phyloP scores from a whole-genome alignment of 2,113 vertebrate species.

The Etheostoma cragini region DNA sequence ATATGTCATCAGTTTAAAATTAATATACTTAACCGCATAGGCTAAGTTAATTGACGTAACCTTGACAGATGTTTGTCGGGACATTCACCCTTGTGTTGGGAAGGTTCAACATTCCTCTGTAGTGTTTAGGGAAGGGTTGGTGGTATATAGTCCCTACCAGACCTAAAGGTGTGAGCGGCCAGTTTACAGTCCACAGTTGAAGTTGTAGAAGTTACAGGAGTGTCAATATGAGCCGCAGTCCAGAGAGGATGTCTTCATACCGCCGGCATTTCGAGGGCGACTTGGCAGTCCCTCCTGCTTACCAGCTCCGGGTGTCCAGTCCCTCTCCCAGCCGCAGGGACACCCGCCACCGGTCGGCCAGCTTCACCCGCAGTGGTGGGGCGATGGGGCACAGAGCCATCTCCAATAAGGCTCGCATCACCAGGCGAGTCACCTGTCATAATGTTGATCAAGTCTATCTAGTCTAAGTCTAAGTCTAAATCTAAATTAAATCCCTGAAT shows the following conservation, averaged over 20 bases:
- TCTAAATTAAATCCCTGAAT: too few relatives aligned
- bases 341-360: conserved; percentile 76
- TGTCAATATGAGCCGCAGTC: conserved; percentile 81
- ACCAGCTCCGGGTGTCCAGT: conserved; percentile 74
- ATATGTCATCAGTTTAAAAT: conserved; percentile 11
- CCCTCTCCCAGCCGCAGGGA: conserved; percentile 77
- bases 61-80: conserved; percentile 76
- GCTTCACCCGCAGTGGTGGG: conserved; percentile 64
- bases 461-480: background rate
- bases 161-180: conserved; percentile 12
- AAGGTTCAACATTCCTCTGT: conserved; percentile 81
- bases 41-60: conserved; percentile 63
- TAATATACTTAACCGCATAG: conserved; percentile 53
- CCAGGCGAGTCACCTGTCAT: conserved; percentile 64
- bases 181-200: conserved; percentile 10
- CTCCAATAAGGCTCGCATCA: conserved; percentile 70
- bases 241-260: conserved; percentile 85
- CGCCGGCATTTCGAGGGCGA: conserved; percentile 82
- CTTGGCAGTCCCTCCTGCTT: conserved; percentile 23
- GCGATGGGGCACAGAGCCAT: conserved; percentile 56
- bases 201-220: conserved; percentile 8
- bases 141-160: conserved; percentile 64
- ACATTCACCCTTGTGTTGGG: conserved; percentile 62
- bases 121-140: conserved; percentile 42
- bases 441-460: background rate